A percentile compares a stretch with the other conserved stretches of the same genome.
phyloP scores from a whole-genome alignment of 2,888 invertebrate genomes.

The Psylliodes chrysocephalus region DNA sequence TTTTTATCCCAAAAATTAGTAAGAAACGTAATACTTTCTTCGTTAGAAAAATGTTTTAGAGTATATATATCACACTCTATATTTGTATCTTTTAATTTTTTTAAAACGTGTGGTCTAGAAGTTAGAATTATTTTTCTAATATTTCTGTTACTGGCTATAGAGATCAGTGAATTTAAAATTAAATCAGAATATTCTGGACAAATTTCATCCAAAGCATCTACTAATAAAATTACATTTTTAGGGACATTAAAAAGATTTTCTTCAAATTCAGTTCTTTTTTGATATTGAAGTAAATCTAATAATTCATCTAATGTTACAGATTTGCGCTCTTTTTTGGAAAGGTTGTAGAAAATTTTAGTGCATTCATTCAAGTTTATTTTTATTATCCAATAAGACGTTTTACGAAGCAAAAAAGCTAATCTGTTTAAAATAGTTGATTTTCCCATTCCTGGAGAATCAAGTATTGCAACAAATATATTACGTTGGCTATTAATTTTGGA shows the following conservation, averaged over 20 bases:
- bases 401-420: not conserved
- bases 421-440: slow-evolving; percentile 15
- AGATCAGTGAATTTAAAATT: slow-evolving; percentile 4
- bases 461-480: slow-evolving; percentile 12
- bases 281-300: not conserved
- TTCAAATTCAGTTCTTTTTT: not conserved
- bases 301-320: slow-evolving; percentile 1
- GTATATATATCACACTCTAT: not conserved
- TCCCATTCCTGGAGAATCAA: slow-evolving; percentile 22
- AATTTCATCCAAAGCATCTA: slow-evolving; percentile 28
- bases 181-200: slow-evolving; percentile 19
- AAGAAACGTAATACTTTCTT: not conserved
- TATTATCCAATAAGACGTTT: not conserved
- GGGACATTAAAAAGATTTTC: slow-evolving; percentile 5
- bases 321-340: not conserved
- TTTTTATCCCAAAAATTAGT: not conserved
- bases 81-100: not conserved
- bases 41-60: slow-evolving; percentile 1
- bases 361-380: slow-evolving; percentile 11
- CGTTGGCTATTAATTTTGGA: not conserved
- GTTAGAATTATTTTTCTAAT: slow-evolving; percentile 22
- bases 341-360: slow-evolving; percentile 2
- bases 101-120: slow-evolving; percentile 9
- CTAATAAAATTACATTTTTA: slow-evolving; percentile 8
- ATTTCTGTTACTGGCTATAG: not conserved